Conservation (phyloP, 2,888 invertebrate species). For the Neelides folsomi region DNA sequence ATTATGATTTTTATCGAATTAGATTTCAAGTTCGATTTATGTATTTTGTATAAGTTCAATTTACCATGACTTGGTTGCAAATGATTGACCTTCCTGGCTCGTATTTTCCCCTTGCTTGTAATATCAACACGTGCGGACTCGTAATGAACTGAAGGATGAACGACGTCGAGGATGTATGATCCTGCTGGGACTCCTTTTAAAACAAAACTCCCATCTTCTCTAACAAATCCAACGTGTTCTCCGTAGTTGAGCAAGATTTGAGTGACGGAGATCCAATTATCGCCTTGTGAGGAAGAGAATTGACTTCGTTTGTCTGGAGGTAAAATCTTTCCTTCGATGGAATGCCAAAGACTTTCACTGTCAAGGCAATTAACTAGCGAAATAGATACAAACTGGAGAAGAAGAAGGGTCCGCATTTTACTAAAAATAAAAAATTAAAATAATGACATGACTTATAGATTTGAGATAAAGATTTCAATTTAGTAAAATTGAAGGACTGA, state of each 20-base stretch:
- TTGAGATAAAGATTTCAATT: too few species aligned
- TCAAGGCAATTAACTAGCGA: too few species aligned
- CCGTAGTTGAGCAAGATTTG: conserved; percentile 76
- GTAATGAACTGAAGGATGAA: conserved; percentile 79
- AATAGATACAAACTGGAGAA: too few species aligned
- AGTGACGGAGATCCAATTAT: conserved; percentile 60
- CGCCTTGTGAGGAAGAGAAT: conserved; percentile 2
- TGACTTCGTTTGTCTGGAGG: conserved; percentile 19
- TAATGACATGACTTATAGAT: too few species aligned
- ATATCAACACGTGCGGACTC: conserved; percentile 94
- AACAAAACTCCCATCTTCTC: conserved; percentile 79
- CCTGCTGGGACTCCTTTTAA: conserved; percentile 79
- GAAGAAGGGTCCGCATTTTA: too few species aligned
- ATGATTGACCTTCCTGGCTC: conserved; percentile 86
- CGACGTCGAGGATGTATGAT: conserved; percentile 84
- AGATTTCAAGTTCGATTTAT: too few species aligned
- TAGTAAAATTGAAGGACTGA: too few species aligned
- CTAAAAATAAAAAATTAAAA: too few species aligned
- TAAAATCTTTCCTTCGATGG: conserved; percentile 27
- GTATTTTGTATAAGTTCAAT: too few species aligned
- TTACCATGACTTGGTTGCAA: conserved; percentile 66
- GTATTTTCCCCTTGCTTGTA: conserved; percentile 88
- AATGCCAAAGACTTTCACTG: conserved; percentile 8
- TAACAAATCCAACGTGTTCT: conserved; percentile 72
- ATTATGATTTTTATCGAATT: too few species aligned